A percentile compares a stretch with the other conserved stretches of the same genome.
phyloP scores from a whole-genome alignment of 1,140 invertebrate genomes.

The Drosophila biarmipes region DNA sequence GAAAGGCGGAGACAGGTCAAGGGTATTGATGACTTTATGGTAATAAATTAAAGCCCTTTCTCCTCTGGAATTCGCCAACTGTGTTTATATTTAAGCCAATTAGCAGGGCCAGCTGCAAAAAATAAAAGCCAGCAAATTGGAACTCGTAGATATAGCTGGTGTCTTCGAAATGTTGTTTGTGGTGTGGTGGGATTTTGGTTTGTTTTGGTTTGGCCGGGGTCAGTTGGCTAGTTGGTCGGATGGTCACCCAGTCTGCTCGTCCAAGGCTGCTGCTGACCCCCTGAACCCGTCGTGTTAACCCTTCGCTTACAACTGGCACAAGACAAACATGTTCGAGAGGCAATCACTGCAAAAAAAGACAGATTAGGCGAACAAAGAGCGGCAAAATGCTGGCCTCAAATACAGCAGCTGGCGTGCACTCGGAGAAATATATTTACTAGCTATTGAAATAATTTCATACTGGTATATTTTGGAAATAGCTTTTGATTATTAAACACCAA shows the following conservation, averaged over 20 bases:
- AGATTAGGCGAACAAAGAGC: slow-evolving; percentile 15
- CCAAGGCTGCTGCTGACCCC: slow-evolving; percentile 44
- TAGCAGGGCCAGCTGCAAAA: slow-evolving; percentile 59
- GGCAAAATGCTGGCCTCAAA: slow-evolving; percentile 44
- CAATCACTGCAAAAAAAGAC: slow-evolving; percentile 28
- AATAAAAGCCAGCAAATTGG: slow-evolving; percentile 45
- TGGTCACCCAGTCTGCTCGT: slow-evolving; percentile 33
- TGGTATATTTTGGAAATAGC: no score
- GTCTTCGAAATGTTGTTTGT: slow-evolving; percentile 60
- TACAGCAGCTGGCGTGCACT: slow-evolving; percentile 17
- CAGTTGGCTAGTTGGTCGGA: slow-evolving; percentile 31
- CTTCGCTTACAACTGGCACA: slow-evolving; percentile 20
- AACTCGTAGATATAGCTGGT: slow-evolving; percentile 74
- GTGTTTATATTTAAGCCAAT: slow-evolving; percentile 78
- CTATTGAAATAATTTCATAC: background rate
- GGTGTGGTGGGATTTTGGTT: slow-evolving; percentile 15
- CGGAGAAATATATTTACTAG: background rate
- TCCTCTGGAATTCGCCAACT: slow-evolving; percentile 15
- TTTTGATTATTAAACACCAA: no score
- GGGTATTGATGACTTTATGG: slow-evolving; percentile 19
- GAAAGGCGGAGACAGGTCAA: slow-evolving; percentile 13
- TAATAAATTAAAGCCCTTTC: slow-evolving; percentile 12
- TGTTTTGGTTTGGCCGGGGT: slow-evolving; percentile 30
- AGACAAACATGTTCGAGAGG: slow-evolving; percentile 61
- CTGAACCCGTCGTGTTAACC: slow-evolving; percentile 17